A percentile compares a stretch with the other conserved stretches of the same genome.
Conservation (phyloP, 2,888 invertebrate species). For the Idaea biselata region DNA sequence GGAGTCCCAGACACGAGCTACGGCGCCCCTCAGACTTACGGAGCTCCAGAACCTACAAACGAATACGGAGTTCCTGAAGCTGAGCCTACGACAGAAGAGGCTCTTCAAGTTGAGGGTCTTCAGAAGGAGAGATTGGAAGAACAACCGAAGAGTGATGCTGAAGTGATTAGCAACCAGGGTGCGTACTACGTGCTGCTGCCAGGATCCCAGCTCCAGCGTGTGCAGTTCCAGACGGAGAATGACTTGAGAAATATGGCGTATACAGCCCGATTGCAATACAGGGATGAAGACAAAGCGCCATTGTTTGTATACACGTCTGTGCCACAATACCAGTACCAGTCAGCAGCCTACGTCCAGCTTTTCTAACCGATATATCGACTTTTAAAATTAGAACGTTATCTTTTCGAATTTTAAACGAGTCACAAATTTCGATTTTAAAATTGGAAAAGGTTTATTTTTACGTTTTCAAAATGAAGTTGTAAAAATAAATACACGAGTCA, state of each 20-base stretch:
- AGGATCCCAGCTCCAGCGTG: constrained; percentile 82
- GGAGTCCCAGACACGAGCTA: constrained; percentile 67
- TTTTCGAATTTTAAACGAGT: constrained; percentile 10
- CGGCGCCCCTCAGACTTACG: constrained; percentile 62
- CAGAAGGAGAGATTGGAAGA: constrained; percentile 50
- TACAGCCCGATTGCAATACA: constrained; percentile 82
- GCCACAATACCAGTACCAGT: constrained; percentile 51
- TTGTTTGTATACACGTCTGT: constrained; percentile 80
- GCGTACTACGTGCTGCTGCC: constrained; percentile 84
- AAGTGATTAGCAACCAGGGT: constrained; percentile 68
- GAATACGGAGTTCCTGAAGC: constrained; percentile 37
- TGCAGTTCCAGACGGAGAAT: constrained; percentile 80
- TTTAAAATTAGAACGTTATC: constrained; percentile 9
- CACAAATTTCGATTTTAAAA: neutral
- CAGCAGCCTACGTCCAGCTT: constrained; percentile 40
- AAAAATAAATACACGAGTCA: constrained; percentile 13
- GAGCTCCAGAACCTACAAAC: constrained; percentile 46
- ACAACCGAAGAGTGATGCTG: constrained; percentile 51
- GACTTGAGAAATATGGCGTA: constrained; percentile 82
- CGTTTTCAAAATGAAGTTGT: constrained; percentile 3
- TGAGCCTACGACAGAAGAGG: constrained; percentile 24
- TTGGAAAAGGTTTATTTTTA: constrained; percentile 10
- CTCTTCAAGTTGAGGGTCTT: constrained; percentile 32
- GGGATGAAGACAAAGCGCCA: constrained; percentile 82
- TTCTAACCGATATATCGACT: constrained; percentile 23